Evolutionary conservation across 2,797 vertebrate species (phyloP).

Genomic region (Mionectes olivaceus): DNA sequence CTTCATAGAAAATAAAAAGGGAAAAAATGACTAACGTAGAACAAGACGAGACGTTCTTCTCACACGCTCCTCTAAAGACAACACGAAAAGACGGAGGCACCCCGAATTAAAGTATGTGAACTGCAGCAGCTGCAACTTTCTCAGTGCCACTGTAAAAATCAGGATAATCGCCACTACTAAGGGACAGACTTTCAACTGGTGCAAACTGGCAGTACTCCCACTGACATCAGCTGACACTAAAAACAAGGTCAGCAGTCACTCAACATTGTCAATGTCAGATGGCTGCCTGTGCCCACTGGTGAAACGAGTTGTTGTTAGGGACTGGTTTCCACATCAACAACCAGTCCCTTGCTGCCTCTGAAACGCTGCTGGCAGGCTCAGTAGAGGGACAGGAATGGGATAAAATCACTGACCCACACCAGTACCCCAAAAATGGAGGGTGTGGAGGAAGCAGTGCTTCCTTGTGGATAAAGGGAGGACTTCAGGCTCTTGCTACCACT

Average conservation of each 20-base stretch:
- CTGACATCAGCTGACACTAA: conserved; percentile 31
- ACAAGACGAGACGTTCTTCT: neutral
- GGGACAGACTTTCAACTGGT: conserved; percentile 54
- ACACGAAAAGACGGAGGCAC: neutral
- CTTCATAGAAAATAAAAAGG: neutral
- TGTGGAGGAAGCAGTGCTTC: neutral
- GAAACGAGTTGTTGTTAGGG: conserved; percentile 44
- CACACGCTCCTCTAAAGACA: neutral
- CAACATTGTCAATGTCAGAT: conserved; percentile 35
- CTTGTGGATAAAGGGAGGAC: neutral
- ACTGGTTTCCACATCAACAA: neutral
- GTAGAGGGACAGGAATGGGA: neutral
- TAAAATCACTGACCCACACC: neutral
- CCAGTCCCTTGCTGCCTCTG: neutral
- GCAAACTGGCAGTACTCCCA: conserved; percentile 54
- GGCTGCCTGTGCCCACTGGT: conserved; percentile 4
- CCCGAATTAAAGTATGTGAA: neutral
- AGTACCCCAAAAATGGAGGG: neutral
- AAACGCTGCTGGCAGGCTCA: neutral
- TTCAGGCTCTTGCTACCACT: neutral
- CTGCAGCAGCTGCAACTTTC: neutral
- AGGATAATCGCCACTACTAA: conserved; percentile 18
- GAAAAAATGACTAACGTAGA: neutral
- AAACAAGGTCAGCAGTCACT: conserved; percentile 67
- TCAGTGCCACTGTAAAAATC: neutral